Evolutionary conservation across 2,888 invertebrate species (phyloP).

Genomic region (Andrena minutula): DNA sequence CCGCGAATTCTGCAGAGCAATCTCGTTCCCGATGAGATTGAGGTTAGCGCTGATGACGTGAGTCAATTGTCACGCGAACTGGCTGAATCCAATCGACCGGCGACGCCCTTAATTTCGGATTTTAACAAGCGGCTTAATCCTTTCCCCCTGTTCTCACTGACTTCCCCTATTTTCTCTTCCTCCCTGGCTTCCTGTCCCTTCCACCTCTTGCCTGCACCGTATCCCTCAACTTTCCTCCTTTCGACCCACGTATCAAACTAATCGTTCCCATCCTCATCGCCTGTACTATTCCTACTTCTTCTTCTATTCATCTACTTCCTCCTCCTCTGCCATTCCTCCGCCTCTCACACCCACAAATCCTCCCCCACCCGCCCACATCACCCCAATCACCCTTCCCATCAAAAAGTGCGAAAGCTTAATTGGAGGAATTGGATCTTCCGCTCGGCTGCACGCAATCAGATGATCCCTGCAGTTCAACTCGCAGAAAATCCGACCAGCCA

Average conservation of each 20-base stretch:
- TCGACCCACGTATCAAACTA: too few relatives aligned
- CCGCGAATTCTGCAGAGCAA: slow-evolving; percentile 65
- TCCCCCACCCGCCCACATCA: background rate
- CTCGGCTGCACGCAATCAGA: slow-evolving; percentile 81
- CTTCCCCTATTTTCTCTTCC: background rate
- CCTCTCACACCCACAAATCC: background rate
- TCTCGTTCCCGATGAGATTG: slow-evolving; percentile 64
- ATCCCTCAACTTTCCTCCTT: background rate
- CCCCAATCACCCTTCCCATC: slow-evolving; percentile 67
- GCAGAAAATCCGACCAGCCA: slow-evolving; percentile 54
- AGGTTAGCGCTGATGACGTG: slow-evolving; percentile 74
- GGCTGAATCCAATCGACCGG: slow-evolving; percentile 79
- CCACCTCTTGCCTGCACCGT: slow-evolving; percentile 24
- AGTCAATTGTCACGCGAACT: slow-evolving; percentile 80
- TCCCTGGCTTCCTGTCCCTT: background rate
- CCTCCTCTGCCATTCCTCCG: slow-evolving; percentile 31
- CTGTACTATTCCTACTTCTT: background rate
- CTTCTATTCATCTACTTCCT: background rate
- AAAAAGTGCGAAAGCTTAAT: slow-evolving; percentile 85
- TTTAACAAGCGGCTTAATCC: slow-evolving; percentile 71
- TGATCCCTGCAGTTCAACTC: slow-evolving; percentile 71
- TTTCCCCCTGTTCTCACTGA: slow-evolving; percentile 23
- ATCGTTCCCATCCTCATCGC: background rate
- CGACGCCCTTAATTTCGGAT: slow-evolving; percentile 76
- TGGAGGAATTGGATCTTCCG: slow-evolving; percentile 82